Percentiles rank a stretch among this genome's conserved stretches.
Evolutionary conservation across 2,888 invertebrate genomes (phyloP).

Genomic region (Dusona sp.): DNA sequence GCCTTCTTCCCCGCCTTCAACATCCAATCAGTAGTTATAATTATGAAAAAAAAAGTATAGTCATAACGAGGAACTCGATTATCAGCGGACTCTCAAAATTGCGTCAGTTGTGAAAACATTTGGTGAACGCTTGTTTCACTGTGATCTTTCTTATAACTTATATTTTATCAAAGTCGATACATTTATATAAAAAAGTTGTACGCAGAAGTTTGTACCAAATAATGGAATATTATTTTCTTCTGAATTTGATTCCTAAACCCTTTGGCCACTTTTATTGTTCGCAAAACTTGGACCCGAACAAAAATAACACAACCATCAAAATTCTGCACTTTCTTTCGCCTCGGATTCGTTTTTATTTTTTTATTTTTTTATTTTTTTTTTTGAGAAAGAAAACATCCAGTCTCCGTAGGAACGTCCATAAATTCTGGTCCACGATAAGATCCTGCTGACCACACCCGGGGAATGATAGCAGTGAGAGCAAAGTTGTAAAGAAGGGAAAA

Average conservation of each 20-base stretch:
- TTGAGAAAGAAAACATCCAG: neutral
- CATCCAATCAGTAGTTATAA: slow-evolving; percentile 77
- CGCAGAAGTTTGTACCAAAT: no score
- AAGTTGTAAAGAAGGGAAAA: slow-evolving; percentile 44
- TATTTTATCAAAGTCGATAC: no score
- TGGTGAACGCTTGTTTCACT: slow-evolving; percentile 71
- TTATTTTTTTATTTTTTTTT: slow-evolving; percentile 19
- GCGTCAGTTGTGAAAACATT: slow-evolving; percentile 70
- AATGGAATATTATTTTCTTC: neutral
- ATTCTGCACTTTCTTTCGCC: neutral
- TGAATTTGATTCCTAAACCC: neutral
- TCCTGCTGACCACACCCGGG: slow-evolving; percentile 50
- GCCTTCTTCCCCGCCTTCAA: slow-evolving; percentile 47
- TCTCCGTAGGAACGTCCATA: slow-evolving; percentile 44
- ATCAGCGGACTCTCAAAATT: slow-evolving; percentile 49
- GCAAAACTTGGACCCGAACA: neutral
- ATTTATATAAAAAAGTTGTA: no score
- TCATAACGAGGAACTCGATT: slow-evolving; percentile 69
- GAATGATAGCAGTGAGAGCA: slow-evolving; percentile 21
- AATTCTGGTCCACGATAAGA: slow-evolving; percentile 61
- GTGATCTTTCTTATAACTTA: slow-evolving; percentile 66
- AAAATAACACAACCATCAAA: neutral
- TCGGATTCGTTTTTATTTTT: slow-evolving; percentile 5
- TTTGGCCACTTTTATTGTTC: neutral
- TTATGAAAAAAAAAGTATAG: slow-evolving; percentile 76